phyloP scores from a whole-genome alignment of 2,888 invertebrate species.

The Heteromurus nitidus region DNA sequence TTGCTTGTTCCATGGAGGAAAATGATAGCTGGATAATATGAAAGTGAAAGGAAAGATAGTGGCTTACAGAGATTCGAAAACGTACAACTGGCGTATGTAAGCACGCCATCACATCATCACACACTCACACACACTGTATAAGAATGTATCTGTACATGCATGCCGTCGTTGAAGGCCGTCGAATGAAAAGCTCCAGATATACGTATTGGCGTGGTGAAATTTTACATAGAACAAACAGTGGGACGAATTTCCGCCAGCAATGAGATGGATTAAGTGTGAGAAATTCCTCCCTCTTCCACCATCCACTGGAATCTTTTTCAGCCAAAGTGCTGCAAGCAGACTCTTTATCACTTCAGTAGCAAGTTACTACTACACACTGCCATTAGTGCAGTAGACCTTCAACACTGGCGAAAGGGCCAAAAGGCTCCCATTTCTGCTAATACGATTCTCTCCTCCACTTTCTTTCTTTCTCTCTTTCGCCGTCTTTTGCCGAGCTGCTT shows the following conservation, averaged over 20 bases:
- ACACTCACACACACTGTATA: too few species aligned
- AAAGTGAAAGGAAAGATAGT: not conserved
- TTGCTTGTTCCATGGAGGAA: too few species aligned
- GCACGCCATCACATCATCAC: too few species aligned
- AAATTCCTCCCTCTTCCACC: not conserved
- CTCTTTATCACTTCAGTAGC: conserved; percentile 9
- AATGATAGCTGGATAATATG: too few species aligned
- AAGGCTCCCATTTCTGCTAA: not conserved
- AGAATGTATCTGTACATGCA: too few species aligned
- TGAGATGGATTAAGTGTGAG: conserved; percentile 25
- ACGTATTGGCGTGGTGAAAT: not conserved
- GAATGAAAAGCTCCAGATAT: not conserved
- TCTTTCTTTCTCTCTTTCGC: too few species aligned
- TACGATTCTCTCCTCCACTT: too few species aligned
- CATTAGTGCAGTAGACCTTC: not conserved
- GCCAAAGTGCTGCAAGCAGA: not conserved
- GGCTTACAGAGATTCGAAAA: too few species aligned
- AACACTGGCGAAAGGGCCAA: too few species aligned
- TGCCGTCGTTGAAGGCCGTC: too few species aligned
- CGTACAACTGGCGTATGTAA: too few species aligned
- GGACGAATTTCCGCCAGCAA: not conserved
- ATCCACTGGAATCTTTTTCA: not conserved
- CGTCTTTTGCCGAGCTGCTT: too few species aligned
- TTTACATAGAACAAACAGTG: not conserved
- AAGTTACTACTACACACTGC: not conserved